phyloP scores from a whole-genome alignment of 1,140 invertebrate genomes.

The Cylas formicarius region DNA sequence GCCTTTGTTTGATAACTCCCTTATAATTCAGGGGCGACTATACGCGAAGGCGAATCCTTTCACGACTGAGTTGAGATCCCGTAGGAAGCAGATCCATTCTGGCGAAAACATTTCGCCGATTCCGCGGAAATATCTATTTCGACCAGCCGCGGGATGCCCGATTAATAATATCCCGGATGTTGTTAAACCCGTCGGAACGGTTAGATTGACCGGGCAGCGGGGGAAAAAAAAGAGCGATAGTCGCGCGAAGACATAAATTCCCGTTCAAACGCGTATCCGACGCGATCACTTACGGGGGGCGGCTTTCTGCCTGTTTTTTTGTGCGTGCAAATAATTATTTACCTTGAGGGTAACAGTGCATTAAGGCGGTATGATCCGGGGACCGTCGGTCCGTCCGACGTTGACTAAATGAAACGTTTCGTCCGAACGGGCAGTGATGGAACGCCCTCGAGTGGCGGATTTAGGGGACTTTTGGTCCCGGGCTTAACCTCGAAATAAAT shows the following conservation, averaged over 20 bases:
- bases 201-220: no score
- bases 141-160: no score
- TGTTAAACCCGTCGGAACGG: no score
- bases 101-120: no score
- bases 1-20: no score
- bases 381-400: constrained; percentile 8
- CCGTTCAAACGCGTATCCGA: constrained; percentile 15
- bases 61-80: no score
- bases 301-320: constrained; percentile 18
- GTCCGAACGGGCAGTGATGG: constrained; percentile 25
- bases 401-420: constrained; percentile 20
- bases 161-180: no score
- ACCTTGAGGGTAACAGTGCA: constrained; percentile 25
- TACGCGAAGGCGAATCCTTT: no score
- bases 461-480: constrained; percentile 22
- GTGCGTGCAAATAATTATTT: constrained; percentile 25
- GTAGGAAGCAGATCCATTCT: no score
- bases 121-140: no score
- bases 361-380: constrained; percentile 20
- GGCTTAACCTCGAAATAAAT: constrained; percentile 26
- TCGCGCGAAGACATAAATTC: constrained; percentile 12
- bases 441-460: constrained; percentile 18
- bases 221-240: no score
- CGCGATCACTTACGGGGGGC: constrained; percentile 20
- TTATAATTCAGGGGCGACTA: no score